phyloP scores from a whole-genome alignment of 2,113 vertebrate species.

The Spea multiplicata region DNA sequence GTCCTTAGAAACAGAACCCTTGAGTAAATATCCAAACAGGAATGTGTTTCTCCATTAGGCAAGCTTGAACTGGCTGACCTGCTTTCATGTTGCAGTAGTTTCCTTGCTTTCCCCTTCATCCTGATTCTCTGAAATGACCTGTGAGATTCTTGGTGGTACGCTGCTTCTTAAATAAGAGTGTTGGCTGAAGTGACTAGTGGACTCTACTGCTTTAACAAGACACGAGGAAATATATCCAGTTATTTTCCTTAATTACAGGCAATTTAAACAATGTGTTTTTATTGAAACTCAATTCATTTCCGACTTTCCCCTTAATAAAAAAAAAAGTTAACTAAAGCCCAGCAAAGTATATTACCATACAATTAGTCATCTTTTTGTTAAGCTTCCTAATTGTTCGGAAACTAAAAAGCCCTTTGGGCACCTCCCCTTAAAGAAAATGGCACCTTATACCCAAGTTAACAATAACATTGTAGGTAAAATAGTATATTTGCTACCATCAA shows the following conservation, averaged over 20 bases:
- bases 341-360: not conserved
- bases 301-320: not conserved
- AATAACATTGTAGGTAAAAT: too few relatives aligned
- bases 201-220: not conserved
- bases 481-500: not conserved
- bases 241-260: not conserved
- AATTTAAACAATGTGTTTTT: not conserved
- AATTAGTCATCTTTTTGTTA: not conserved
- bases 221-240: not conserved
- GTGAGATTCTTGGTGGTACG: not conserved
- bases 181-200: not conserved
- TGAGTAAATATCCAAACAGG: constrained; percentile 36
- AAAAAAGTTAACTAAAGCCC: not conserved
- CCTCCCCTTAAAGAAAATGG: too few relatives aligned
- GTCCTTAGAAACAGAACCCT: constrained; percentile 31
- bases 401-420: not conserved
- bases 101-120: constrained; percentile 2
- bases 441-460: too few relatives aligned
- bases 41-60: constrained; percentile 39
- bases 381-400: not conserved
- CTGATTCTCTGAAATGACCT: not conserved
- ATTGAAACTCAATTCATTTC: not conserved
- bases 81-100: constrained; percentile 9
- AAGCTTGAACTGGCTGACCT: constrained; percentile 39
- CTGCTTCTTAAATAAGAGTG: too few relatives aligned